Evolutionary conservation across 2,888 invertebrate genomes (phyloP).

Genomic region (Eupithecia subfuscata): DNA sequence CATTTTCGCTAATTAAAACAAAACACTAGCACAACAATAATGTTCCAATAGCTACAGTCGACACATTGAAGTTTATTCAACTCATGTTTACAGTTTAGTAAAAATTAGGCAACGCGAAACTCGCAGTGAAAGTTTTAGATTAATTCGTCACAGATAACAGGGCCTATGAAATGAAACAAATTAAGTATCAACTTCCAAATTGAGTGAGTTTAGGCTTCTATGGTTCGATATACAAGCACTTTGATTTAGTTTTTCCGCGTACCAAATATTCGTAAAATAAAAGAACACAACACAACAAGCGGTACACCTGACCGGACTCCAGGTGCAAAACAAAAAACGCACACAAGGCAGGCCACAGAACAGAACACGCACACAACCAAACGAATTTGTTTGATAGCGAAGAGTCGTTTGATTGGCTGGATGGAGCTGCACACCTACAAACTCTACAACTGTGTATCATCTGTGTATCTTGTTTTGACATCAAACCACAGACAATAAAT

Average conservation of each 20-base stretch:
- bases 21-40: constrained; percentile 39
- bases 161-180: constrained; percentile 17
- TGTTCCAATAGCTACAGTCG: constrained; percentile 26
- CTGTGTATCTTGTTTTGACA: constrained; percentile 4
- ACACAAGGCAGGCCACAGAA: constrained; percentile 7
- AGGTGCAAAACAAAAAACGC: constrained; percentile 34
- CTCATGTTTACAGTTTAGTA: constrained; percentile 72
- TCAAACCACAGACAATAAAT: constrained; percentile 23
- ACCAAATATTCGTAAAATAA: constrained; percentile 7
- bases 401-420: neutral
- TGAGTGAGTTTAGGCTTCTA: neutral
- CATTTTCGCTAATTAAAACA: constrained; percentile 65
- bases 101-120: constrained; percentile 66
- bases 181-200: neutral
- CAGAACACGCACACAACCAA: neutral
- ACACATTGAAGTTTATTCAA: constrained; percentile 64
- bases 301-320: constrained; percentile 22
- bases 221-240: neutral
- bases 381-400: constrained; percentile 1
- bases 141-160: constrained; percentile 65
- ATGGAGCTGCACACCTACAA: neutral
- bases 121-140: constrained; percentile 68
- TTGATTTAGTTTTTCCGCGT: constrained; percentile 1
- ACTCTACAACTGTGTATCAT: neutral
- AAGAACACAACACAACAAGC: constrained; percentile 11